Evolutionary conservation across 2,888 invertebrate genomes (phyloP).

Genomic region (Leucoptera coffeella): DNA sequence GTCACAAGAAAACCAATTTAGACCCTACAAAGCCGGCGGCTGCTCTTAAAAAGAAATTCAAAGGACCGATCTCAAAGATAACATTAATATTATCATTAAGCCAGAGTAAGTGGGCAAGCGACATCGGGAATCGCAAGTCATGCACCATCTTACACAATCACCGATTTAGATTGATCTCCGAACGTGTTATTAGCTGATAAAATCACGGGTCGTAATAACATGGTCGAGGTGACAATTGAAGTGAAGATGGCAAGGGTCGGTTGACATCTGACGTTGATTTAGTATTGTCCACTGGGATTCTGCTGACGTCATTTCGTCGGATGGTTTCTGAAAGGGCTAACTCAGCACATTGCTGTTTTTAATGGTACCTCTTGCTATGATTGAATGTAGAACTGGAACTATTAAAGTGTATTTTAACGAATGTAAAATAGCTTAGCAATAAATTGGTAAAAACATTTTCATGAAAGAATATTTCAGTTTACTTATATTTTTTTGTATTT

Average conservation of each 20-base stretch:
- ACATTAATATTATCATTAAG: constrained; percentile 47
- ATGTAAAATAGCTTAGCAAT: too few species aligned
- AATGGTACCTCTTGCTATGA: too few species aligned
- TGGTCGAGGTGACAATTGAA: constrained; percentile 17
- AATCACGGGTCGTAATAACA: constrained; percentile 12
- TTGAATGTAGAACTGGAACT: too few species aligned
- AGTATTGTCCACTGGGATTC: constrained; percentile 30
- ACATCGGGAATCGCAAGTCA: constrained; percentile 41
- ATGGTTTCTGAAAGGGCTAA: too few species aligned
- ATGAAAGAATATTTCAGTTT: too few species aligned
- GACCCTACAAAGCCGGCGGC: too few species aligned
- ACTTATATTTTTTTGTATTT: too few species aligned
- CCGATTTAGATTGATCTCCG: not conserved
- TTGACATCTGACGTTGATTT: constrained; percentile 51
- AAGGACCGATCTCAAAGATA: constrained; percentile 35
- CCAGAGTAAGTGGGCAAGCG: constrained; percentile 35
- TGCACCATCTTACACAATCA: constrained; percentile 7
- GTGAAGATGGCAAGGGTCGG: constrained; percentile 22
- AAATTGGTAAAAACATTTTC: too few species aligned
- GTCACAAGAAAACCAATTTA: too few species aligned
- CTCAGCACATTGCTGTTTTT: too few species aligned
- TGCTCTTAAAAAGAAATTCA: constrained; percentile 13
- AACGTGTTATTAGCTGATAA: not conserved
- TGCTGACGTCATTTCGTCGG: constrained; percentile 26
- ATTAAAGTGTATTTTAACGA: too few species aligned